Conservation (phyloP, 2,888 invertebrate genomes). For the Chloromyia formosa region DNA sequence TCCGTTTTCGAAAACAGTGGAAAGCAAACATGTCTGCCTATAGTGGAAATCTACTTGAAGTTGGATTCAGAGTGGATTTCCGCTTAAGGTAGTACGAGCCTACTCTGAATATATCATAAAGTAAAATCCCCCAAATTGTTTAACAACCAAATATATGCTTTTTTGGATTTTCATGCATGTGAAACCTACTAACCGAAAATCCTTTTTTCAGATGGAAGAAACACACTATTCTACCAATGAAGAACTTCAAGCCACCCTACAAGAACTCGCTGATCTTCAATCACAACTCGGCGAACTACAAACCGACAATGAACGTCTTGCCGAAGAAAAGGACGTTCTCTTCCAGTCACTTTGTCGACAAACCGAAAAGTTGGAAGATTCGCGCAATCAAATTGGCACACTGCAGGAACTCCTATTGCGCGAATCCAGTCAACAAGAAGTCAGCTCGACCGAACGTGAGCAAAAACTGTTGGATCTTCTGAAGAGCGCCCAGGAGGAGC, state of each 20-base stretch:
- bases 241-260: slow-evolving; percentile 91
- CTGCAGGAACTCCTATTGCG: slow-evolving; percentile 80
- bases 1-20: too few relatives aligned
- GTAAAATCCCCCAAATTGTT: too few relatives aligned
- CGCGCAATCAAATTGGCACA: slow-evolving; percentile 82
- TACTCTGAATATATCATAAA: too few relatives aligned
- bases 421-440: slow-evolving; percentile 75
- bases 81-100: too few relatives aligned
- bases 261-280: slow-evolving; percentile 90
- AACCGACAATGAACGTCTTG: slow-evolving; percentile 85
- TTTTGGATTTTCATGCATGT: not conserved
- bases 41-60: too few relatives aligned
- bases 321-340: slow-evolving; percentile 88
- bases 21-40: too few relatives aligned
- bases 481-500: slow-evolving; percentile 84
- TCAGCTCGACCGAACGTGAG: slow-evolving; percentile 77
- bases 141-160: too few relatives aligned
- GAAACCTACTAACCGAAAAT: too few relatives aligned
- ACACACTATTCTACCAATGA: slow-evolving; percentile 81
- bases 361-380: slow-evolving; percentile 90
- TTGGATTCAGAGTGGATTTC: too few relatives aligned
- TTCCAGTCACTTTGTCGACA: slow-evolving; percentile 91
- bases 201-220: slow-evolving; percentile 61
- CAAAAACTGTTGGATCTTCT: slow-evolving; percentile 85
- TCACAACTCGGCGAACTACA: slow-evolving; percentile 86